Evolutionary conservation across 2,113 vertebrate species (phyloP), one percentile per base, ranked within the genome.

Genomic region (Xiphophorus maculatus): DNA sequence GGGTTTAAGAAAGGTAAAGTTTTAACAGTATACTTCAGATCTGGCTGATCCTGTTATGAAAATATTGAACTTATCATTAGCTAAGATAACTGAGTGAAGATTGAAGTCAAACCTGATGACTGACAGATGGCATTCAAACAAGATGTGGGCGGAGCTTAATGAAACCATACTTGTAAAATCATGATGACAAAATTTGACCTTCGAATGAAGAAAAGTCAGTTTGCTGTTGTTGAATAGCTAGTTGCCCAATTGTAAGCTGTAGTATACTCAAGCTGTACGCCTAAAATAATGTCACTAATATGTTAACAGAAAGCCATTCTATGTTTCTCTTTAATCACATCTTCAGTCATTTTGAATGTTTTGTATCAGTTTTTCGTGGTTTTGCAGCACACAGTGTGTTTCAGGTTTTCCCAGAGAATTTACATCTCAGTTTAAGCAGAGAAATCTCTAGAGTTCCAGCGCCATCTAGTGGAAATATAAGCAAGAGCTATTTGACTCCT

Each of bases 201-300:
- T 66, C 73, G 69, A 61, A 5, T 62, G 15, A 22, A 48, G 35
- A 35, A 44, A 3, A 28, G 32, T 5, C 11, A 15, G 6, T 65
- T 58, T 65, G 17, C 22, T 7, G 42, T 11, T 30, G 29, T 32
- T 77, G 93, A 44, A 3, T 40, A 51, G 7, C 87, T 74, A 14
- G 87, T 89, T 74, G 85, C 81, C 77, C 88, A 91, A 78, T 85
- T 90, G 74, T 88, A 91, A 2, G 86, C 74, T 7, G 73, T 80
- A 6, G 42, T 84, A 71, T 86, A 66, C 14, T 84, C 69, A 3
- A 66, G 11, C 27, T 40, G 67, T 1, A 81, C 11, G 35, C 35
- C 35, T 37, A 37, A 11, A 37, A 37, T 37, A 37, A 37, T 10
- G 11, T 37, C 35, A 37, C 35, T 37, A 37, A 35, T 35, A 35